Evolutionary conservation across 1,140 invertebrate species (phyloP), one percentile per base, ranked within the genome.

Genomic region (Drosophila tropicalis): DNA sequence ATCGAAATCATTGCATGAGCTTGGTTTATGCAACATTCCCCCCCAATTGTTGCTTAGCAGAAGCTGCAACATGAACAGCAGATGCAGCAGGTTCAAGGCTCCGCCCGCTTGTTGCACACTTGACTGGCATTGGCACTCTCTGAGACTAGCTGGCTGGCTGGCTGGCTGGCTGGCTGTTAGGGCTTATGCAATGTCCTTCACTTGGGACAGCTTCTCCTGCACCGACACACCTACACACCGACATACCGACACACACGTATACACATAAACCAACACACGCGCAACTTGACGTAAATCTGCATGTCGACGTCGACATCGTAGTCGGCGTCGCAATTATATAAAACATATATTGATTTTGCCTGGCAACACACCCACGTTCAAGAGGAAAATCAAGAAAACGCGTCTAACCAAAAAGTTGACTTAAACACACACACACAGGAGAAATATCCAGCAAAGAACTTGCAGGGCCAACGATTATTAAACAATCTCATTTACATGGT

Each of bases 291-390:
- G 76, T 73, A 89, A 83, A 87, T 89, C 84, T 83, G 76, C 83
- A 83, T 83, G 79, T 69, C 72, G 79, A 47, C 65, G 75, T 65
- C 77, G 68, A 76, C 75, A 79, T 22, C 55, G 66, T 67, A 57
- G 44, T 47, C 13, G 44, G 44, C 44, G 69, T 57, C 34, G 47
- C 47, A 67, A 86, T 87, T 87, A 87, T 76, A 89, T 87, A 87
- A 86, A 87, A 72, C 76, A 72, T 87, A 87, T 87, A 87, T 87
- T 89, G 84, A 87, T 87, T 83, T 83, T 74, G 64, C 64, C 60
- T 67, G 69, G 67, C 76, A 87, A 69, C 77, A 76, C 55, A 58
- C 67, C 44, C 41, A 51, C 47, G 62, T 51, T 32, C 34, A 34
- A 56, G 56, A 39, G 54, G 12, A 54, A 22, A 22, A 54, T 72